Percentiles rank a stretch among this genome's conserved stretches.
Evolutionary conservation across 2,797 vertebrate genomes (phyloP).

Genomic region (Echeneis naucrates): DNA sequence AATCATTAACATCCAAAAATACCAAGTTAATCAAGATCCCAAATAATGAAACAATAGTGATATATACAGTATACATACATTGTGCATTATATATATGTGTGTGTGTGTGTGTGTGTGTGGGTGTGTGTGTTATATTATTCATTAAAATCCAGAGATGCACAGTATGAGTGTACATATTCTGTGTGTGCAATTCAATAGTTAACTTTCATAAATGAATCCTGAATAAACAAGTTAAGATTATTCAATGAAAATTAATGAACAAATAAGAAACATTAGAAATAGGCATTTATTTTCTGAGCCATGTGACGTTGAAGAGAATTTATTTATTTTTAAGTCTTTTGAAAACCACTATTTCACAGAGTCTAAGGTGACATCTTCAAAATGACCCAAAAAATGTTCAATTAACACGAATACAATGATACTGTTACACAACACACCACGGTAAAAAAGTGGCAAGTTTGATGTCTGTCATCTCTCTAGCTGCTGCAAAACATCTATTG

Average conservation of each 20-base stretch:
- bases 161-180: neutral
- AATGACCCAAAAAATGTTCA: neutral
- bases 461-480: neutral
- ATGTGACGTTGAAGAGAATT: neutral
- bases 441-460: too few species aligned
- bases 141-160: neutral
- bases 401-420: neutral
- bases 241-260: neutral
- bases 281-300: neutral
- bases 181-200: neutral
- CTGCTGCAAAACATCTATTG: neutral
- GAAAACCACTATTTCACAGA: neutral
- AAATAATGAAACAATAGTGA: too few species aligned
- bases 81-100: too few species aligned
- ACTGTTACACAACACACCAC: too few species aligned
- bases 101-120: too few species aligned
- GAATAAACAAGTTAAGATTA: neutral
- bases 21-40: neutral
- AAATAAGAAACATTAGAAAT: neutral
- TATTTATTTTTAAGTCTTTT: too few species aligned
- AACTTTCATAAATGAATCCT: neutral
- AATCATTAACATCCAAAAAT: neutral
- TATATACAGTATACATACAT: too few species aligned
- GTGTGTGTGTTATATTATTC: too few species aligned
- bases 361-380: neutral